Percentiles rank a stretch among this genome's conserved stretches.
Conservation (phyloP, 2,797 vertebrate species). For the Artibeus jamaicensis region DNA sequence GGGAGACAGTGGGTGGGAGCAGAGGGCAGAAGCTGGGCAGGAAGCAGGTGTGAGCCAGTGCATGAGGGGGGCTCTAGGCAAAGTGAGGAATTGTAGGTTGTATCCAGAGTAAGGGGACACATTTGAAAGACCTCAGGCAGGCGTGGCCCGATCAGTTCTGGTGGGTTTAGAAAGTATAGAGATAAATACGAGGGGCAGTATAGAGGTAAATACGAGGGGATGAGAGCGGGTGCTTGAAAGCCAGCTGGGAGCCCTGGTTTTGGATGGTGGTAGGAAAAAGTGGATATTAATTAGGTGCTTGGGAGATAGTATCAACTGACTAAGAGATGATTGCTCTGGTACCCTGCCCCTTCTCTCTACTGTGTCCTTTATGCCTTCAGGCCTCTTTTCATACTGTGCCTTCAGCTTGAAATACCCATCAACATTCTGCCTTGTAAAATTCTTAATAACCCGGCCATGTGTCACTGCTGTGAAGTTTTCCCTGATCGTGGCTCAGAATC, state of each 20-base stretch:
- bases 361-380: background rate
- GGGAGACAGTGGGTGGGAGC: too few relatives aligned
- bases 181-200: too few relatives aligned
- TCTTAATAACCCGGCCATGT: background rate
- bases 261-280: background rate
- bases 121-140: background rate
- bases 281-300: background rate
- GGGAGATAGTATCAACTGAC: background rate
- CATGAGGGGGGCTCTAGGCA: background rate
- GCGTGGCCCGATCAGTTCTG: background rate
- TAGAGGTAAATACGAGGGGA: too few relatives aligned
- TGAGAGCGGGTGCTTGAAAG: background rate
- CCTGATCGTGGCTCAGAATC: background rate
- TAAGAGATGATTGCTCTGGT: background rate
- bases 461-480: background rate
- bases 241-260: background rate
- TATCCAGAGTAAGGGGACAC: background rate
- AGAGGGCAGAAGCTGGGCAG: background rate
- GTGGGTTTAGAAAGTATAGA: background rate
- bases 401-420: background rate
- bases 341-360: background rate
- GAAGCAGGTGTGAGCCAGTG: background rate
- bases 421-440: background rate
- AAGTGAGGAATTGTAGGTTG: background rate
- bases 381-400: background rate